Base-by-base conservation (phyloP, 2,888 invertebrate genomes). In the Bibio marci region DNA sequence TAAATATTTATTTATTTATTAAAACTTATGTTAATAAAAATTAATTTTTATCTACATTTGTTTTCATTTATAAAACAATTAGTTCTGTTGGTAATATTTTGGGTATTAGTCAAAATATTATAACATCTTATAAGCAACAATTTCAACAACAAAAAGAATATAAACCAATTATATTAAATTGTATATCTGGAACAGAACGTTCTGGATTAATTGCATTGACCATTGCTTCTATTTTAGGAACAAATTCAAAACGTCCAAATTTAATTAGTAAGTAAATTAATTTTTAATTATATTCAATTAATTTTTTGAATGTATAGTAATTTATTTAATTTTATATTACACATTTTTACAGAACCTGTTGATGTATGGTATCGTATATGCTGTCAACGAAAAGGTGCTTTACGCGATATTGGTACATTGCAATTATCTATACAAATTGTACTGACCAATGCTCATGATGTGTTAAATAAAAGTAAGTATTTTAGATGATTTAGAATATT, bases 291-390 rank as follows among this genome's bases (percentile, higher is more conserved):
- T 27, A 13, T 12, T 33, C 14, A 6, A 18, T 26, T n/a, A 19
- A 28, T 28, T 35, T 34, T 12, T 17, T 36, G 19, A n/a, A n/a
- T n/a, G n/a, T n/a, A 11, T 18, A n/a, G 15, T 8, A 8, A 14
- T 34, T 22, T 35, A 14, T 35, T 12, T 10, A 27, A 27, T 27
- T 12, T 27, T 27, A 27, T 11, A 30, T 11, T 13, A 30, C n/a
- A 28, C 8, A 8, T 35, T 35, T 25, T 39, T 40, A 4, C 33
- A 62, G 62, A 62, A 54, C 55, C 59, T 10, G 54, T 61, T 15
- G 62, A 62, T 51, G 56, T 62, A 43, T 62, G 62, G 62, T 54
- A 55, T 35, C 57, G 62, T 14, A 59, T 62, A 44, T 62, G 58
- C 37, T 52, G 54, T 33, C 62, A 62, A 43, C 52, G 62, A 11